Evolutionary conservation across 2,888 invertebrate genomes (phyloP).

Genomic region (Peribatodes rhomboidaria): DNA sequence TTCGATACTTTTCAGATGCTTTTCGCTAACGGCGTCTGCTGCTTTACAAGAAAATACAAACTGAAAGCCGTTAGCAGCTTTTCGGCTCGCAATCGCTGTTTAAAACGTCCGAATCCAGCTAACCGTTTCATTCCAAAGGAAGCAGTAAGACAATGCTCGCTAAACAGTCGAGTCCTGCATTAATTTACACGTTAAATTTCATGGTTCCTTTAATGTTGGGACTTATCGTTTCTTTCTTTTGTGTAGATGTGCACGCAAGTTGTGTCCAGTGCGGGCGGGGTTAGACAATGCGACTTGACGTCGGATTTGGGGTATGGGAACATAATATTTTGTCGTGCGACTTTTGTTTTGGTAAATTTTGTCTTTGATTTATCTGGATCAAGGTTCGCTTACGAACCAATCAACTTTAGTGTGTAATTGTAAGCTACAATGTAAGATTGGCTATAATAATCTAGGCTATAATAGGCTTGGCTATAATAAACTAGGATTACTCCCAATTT

Average conservation of each 20-base stretch:
- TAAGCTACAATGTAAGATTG: too few relatives aligned
- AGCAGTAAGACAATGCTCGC: slow-evolving; percentile 32
- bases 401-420: too few relatives aligned
- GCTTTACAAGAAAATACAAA: too few relatives aligned
- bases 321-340: background rate
- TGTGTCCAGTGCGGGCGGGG: slow-evolving; percentile 45
- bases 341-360: background rate
- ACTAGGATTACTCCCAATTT: too few relatives aligned
- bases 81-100: background rate
- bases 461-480: too few relatives aligned
- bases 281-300: slow-evolving; percentile 19
- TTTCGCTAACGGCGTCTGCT: too few relatives aligned
- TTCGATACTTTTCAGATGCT: too few relatives aligned
- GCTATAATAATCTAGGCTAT: too few relatives aligned
- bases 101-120: background rate
- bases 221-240: slow-evolving; percentile 72
- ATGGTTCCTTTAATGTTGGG: slow-evolving; percentile 64
- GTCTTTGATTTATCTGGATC: too few relatives aligned
- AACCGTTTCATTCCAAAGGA: slow-evolving; percentile 17
- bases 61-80: too few relatives aligned
- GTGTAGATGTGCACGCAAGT: slow-evolving; percentile 62
- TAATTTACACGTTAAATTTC: slow-evolving; percentile 65
- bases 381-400: too few relatives aligned
- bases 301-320: background rate
- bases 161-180: slow-evolving; percentile 49